phyloP scores from a whole-genome alignment of 2,797 vertebrate species.

The Acomys russatus region DNA sequence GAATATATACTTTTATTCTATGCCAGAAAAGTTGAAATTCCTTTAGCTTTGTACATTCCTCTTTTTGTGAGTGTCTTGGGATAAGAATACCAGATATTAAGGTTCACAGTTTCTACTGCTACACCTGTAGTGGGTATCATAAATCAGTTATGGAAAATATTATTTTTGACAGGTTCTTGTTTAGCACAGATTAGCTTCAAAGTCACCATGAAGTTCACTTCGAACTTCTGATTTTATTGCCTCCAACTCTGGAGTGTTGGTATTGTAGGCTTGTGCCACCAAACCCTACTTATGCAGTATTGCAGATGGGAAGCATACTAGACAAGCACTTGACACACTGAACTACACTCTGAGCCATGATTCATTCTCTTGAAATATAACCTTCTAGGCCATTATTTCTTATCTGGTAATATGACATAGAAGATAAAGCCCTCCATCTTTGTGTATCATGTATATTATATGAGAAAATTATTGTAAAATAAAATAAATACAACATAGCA shows the following conservation, averaged over 20 bases:
- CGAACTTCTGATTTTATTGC: background rate
- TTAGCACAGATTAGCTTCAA: background rate
- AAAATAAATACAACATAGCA: background rate
- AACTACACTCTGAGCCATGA: background rate
- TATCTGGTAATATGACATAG: background rate
- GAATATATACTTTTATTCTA: slow-evolving; percentile 61
- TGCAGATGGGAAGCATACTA: background rate
- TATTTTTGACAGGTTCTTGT: background rate
- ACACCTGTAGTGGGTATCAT: too few species aligned
- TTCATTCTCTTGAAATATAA: background rate
- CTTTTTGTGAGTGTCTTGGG: background rate
- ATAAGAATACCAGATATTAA: too few species aligned
- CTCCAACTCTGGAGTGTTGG: background rate
- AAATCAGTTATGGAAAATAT: background rate
- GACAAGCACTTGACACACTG: background rate
- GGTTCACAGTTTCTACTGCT: too few species aligned
- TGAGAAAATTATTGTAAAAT: slow-evolving; percentile 48
- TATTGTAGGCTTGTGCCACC: background rate
- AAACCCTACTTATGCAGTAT: background rate
- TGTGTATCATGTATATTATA: background rate
- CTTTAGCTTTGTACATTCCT: background rate
- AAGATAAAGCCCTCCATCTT: background rate
- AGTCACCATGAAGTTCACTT: background rate
- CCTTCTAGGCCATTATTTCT: background rate
- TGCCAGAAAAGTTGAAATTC: slow-evolving; percentile 60